These are phyloP conservation scores for Lycocorax pyrrhopterus DNA, from an alignment of 2,113 vertebrate species.

Conservation along the genomic window DNA sequence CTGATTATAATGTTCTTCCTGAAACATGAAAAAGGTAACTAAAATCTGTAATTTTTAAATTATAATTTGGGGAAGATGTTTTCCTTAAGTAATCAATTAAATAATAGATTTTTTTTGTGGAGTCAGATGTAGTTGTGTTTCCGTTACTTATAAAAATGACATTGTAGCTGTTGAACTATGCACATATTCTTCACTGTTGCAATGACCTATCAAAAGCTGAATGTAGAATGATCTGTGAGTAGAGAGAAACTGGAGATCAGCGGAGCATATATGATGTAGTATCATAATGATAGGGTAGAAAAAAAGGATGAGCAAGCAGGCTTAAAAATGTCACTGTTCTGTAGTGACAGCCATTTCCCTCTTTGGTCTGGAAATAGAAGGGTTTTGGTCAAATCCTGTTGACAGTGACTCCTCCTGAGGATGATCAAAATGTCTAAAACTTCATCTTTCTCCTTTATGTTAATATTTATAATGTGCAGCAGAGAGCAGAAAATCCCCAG, in stretches of 20 bases:
- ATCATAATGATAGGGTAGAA: not conserved
- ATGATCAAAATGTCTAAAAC: slow-evolving; percentile 7
- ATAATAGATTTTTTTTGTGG: not conserved
- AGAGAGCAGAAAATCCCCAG: slow-evolving; percentile 5
- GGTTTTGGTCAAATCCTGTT: not conserved
- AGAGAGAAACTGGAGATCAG: not conserved
- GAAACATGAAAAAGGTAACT: not conserved
- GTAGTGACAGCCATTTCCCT: not conserved
- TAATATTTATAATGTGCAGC: not conserved
- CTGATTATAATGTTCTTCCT: not conserved
- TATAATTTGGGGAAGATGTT: not conserved
- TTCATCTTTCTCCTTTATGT: not conserved
- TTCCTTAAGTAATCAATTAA: not conserved
- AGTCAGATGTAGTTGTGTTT: not conserved
- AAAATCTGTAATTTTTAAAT: not conserved
- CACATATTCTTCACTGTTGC: not conserved
- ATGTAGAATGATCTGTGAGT: not conserved
- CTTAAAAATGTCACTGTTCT: not conserved
- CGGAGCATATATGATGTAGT: not conserved
- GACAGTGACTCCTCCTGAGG: not conserved
- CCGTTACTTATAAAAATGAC: not conserved
- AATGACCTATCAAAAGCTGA: not conserved
- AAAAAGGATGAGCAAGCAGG: not conserved
- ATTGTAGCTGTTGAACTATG: not conserved
- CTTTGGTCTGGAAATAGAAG: not conserved